Evolutionary conservation across 2,113 vertebrate genomes (phyloP).

Genomic region (Gavia stellata): DNA sequence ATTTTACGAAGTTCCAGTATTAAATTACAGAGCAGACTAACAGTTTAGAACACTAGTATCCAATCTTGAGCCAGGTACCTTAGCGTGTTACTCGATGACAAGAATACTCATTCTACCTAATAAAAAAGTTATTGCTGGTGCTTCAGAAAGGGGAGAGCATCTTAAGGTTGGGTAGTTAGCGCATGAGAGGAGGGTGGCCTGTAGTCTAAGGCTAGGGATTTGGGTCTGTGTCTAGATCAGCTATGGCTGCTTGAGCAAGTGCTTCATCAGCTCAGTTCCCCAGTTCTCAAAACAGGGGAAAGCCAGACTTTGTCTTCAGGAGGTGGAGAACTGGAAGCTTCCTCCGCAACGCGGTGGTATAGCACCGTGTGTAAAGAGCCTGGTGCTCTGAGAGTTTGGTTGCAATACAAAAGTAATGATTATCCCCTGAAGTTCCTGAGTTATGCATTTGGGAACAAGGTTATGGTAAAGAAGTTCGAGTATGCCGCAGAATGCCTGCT

Average conservation of each 20-base stretch:
- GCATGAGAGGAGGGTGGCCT: too few species aligned
- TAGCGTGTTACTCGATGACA: fast-evolving
- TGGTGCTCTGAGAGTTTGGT: neutral
- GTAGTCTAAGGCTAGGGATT: neutral
- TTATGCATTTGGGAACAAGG: fast-evolving
- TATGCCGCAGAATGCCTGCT: fast-evolving
- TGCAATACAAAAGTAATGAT: neutral
- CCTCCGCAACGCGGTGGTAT: neutral
- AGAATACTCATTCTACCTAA: neutral
- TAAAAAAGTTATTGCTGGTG: neutral
- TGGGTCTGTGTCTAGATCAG: neutral
- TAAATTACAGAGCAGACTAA: neutral
- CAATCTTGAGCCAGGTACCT: neutral
- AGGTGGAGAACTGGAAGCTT: neutral
- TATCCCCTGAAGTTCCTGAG: neutral
- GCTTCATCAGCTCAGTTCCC: too few species aligned
- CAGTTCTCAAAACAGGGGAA: neutral
- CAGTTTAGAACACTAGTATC: fast-evolving
- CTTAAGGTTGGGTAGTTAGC: fast-evolving
- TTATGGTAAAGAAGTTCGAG: neutral
- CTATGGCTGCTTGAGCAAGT: too few species aligned
- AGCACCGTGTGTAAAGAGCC: neutral
- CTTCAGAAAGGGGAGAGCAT: neutral
- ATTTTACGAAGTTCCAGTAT: neutral
- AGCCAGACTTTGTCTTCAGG: fast-evolving